Conservation (phyloP, 2,113 vertebrate species). For the Cervus canadensis region DNA sequence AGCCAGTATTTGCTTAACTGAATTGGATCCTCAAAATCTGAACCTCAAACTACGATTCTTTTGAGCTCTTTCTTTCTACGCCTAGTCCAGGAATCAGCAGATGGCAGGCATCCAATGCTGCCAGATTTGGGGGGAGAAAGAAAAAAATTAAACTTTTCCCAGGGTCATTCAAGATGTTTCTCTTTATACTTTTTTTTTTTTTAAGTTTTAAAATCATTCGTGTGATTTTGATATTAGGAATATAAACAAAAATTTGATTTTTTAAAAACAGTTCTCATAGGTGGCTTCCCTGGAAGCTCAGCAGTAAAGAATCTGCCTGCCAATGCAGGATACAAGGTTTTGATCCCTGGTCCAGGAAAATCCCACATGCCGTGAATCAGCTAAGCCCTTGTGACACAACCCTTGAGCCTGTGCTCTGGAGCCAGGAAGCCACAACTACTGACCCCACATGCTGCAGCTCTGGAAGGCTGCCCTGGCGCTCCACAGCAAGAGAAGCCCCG, state of each 20-base stretch:
- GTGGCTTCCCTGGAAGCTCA: not conserved
- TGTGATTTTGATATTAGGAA: slow-evolving; percentile 40
- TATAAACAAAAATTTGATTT: slow-evolving; percentile 1
- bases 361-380: not conserved
- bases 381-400: not conserved
- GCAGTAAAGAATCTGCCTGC: not conserved
- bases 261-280: not conserved
- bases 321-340: not conserved
- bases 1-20: not conserved
- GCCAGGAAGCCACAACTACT: not conserved
- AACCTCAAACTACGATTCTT: slow-evolving; percentile 33
- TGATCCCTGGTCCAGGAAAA: not conserved
- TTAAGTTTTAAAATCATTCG: not conserved
- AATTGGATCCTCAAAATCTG: not conserved
- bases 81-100: not conserved
- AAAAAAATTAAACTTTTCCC: slow-evolving; percentile 40
- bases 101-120: not conserved
- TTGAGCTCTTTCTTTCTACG: not conserved
- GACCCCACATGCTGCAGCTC: not conserved
- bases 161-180: not conserved
- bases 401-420: not conserved
- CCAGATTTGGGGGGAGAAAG: not conserved
- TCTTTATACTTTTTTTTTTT: not conserved
- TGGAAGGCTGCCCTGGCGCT: not conserved
- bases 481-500: not conserved